Conservation (phyloP, 2,888 invertebrate genomes). For the Coenonympha glycerion region DNA sequence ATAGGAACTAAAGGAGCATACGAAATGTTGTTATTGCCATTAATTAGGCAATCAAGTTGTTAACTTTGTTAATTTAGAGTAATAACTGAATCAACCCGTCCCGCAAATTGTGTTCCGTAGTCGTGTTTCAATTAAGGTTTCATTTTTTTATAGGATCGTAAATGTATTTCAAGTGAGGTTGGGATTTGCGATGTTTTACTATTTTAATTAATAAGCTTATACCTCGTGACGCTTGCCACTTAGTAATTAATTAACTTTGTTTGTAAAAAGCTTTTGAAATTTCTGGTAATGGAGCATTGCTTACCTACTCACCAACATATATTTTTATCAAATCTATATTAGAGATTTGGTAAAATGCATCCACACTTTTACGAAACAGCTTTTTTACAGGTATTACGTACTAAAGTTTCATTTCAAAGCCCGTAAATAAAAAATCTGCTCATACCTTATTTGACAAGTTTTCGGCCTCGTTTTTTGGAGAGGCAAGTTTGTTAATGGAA, state of each 20-base stretch:
- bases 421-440: too few species aligned
- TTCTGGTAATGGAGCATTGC: too few species aligned
- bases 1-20: conserved; percentile 50
- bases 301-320: too few species aligned
- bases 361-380: too few species aligned
- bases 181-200: background rate
- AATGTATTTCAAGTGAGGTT: conserved; percentile 8
- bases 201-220: background rate
- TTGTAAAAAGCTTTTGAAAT: background rate
- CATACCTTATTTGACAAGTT: too few species aligned
- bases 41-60: conserved; percentile 33
- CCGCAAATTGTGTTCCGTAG: conserved; percentile 14
- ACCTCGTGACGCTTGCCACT: background rate
- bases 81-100: conserved; percentile 31
- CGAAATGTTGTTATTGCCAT: conserved; percentile 44
- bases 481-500: too few species aligned
- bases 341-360: too few species aligned
- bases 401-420: too few species aligned
- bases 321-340: too few species aligned
- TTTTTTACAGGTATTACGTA: too few species aligned
- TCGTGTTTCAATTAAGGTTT: background rate
- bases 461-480: too few species aligned
- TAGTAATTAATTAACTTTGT: background rate
- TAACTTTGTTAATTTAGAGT: conserved; percentile 34
- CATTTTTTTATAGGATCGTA: conserved; percentile 13